Evolutionary conservation across 2,113 vertebrate species (phyloP).

Genomic region (Onychorhynchus coronatus): DNA sequence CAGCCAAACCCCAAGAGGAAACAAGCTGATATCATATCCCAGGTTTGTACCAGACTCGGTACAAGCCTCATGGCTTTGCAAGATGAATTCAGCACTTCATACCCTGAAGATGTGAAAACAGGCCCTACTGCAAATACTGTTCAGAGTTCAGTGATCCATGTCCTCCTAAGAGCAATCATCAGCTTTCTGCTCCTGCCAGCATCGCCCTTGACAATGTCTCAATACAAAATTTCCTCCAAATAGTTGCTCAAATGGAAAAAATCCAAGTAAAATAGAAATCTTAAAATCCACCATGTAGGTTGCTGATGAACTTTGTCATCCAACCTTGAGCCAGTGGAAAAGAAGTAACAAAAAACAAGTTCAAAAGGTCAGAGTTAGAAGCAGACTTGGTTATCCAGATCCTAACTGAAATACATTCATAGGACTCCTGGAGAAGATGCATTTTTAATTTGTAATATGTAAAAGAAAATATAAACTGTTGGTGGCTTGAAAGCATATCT

Average conservation of each 20-base stretch:
- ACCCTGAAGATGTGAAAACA: background rate
- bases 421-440: background rate
- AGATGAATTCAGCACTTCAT: background rate
- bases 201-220: background rate
- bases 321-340: background rate
- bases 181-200: background rate
- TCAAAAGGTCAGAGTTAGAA: background rate
- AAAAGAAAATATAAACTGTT: background rate
- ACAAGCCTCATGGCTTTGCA: background rate
- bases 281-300: background rate
- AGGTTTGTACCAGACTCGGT: background rate
- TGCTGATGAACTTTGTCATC: background rate
- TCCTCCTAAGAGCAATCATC: background rate
- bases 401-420: background rate
- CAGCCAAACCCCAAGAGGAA: background rate
- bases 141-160: background rate
- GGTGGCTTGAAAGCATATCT: background rate
- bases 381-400: background rate
- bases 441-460: background rate
- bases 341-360: background rate
- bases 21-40: fast-evolving
- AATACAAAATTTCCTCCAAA: background rate
- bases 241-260: background rate
- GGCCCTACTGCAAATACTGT: background rate
- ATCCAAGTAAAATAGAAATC: background rate